Percentiles rank a stretch among this genome's conserved stretches.
Evolutionary conservation across 2,113 vertebrate species (phyloP).

Genomic region (Pterocles gutturalis): DNA sequence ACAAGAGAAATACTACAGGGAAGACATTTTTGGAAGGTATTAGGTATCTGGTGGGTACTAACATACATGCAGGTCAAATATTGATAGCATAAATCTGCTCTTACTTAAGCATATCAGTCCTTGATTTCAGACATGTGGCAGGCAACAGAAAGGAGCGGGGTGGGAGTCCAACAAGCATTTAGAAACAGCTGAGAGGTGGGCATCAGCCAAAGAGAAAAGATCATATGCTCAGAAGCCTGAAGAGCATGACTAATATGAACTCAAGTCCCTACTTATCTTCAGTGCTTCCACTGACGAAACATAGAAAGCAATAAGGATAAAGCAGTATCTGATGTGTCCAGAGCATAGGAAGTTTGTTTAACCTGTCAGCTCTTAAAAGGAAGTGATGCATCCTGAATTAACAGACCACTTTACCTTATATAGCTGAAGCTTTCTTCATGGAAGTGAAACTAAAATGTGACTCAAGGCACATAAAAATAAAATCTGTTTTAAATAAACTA

Average conservation of each 20-base stretch:
- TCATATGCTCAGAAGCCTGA: neutral
- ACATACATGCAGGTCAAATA: neutral
- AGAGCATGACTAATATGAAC: neutral
- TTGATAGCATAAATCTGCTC: neutral
- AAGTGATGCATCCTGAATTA: constrained; percentile 19
- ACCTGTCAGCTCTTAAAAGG: neutral
- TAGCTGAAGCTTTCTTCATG: constrained; percentile 2
- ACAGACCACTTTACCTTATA: constrained; percentile 23
- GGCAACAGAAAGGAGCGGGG: neutral
- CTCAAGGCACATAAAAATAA: constrained; percentile 23
- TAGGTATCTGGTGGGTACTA: neutral
- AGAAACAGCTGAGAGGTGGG: neutral
- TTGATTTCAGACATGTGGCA: neutral
- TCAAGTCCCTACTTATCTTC: neutral
- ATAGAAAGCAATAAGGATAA: neutral
- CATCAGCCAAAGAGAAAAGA: neutral
- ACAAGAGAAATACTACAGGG: neutral
- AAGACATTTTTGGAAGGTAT: neutral
- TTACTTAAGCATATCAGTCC: neutral
- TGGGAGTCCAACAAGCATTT: neutral
- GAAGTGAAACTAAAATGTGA: constrained; percentile 44
- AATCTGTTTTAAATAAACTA: neutral
- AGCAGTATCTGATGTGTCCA: neutral
- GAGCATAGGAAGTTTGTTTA: neutral
- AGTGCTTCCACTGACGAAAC: neutral